Percentiles rank a stretch among this genome's conserved stretches.
These are phyloP conservation scores for Scaptomyza reducta DNA, from an alignment of 2,888 invertebrate genomes.

Conservation along the genomic window DNA sequence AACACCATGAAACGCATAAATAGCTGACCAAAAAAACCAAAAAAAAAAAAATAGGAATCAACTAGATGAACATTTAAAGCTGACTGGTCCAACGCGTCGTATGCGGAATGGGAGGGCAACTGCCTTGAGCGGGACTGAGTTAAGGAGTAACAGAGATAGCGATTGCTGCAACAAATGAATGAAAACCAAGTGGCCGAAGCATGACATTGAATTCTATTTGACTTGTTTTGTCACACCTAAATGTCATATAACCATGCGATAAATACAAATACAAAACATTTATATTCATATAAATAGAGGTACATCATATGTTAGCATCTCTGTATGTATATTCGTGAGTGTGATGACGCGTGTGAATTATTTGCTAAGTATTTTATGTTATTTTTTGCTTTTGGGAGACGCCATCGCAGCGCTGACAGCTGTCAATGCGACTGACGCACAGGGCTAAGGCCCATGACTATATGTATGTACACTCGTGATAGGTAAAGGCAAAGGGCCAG, in stretches of 20 bases:
- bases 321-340: slow-evolving; percentile 6
- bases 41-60: slow-evolving; percentile 11
- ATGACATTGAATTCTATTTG: slow-evolving; percentile 71
- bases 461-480: not conserved
- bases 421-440: slow-evolving; percentile 48
- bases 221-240: slow-evolving; percentile 66
- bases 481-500: slow-evolving; percentile 25
- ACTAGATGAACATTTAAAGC: slow-evolving; percentile 22
- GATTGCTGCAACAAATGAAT: slow-evolving; percentile 72
- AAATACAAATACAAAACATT: slow-evolving; percentile 7
- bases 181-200: slow-evolving; percentile 70
- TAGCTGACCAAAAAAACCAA: slow-evolving; percentile 65
- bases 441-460: slow-evolving; percentile 9
- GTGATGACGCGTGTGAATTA: slow-evolving; percentile 46
- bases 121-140: slow-evolving; percentile 46
- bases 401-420: slow-evolving; percentile 59
- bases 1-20: slow-evolving; percentile 48
- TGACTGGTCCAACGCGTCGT: slow-evolving; percentile 42
- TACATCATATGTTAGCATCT: slow-evolving; percentile 20
- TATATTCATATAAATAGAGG: slow-evolving; percentile 16
- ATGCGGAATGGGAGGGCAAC: slow-evolving; percentile 34
- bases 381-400: slow-evolving; percentile 43
- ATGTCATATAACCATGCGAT: slow-evolving; percentile 33
- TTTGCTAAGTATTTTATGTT: slow-evolving; percentile 49
- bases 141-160: slow-evolving; percentile 27